Conservation (phyloP, 2,113 vertebrate species). For the Anoura caudifer region DNA sequence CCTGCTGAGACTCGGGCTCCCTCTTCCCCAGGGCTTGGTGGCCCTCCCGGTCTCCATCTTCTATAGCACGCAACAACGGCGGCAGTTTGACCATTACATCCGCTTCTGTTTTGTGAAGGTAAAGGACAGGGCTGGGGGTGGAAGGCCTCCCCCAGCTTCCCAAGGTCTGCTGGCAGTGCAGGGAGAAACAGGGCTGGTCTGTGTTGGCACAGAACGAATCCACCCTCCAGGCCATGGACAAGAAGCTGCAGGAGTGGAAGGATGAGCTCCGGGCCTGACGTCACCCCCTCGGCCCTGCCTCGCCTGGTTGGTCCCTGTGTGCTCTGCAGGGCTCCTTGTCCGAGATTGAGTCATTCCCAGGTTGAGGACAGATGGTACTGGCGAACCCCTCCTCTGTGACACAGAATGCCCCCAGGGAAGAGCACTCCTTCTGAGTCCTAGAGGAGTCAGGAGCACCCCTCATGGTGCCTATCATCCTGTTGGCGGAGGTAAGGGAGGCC, state of each 20-base stretch:
- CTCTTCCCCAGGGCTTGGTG: conserved; percentile 84
- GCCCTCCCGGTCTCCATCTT: conserved; percentile 92
- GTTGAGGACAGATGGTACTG: accelerated
- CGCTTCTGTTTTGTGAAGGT: conserved; percentile 98
- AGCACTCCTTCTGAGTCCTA: not conserved
- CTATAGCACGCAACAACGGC: conserved; percentile 85
- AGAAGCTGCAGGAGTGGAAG: conserved; percentile 89
- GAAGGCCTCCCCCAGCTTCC: not conserved
- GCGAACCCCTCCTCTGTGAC: not conserved
- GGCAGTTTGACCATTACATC: conserved; percentile 88
- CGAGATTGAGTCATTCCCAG: not conserved
- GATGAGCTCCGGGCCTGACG: conserved; percentile 52
- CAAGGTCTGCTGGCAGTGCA: accelerated
- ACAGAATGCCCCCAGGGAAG: not conserved
- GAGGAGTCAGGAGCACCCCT: not conserved
- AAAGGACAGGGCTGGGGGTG: not conserved
- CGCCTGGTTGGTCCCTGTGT: not conserved
- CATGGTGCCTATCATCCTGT: not conserved
- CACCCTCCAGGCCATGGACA: conserved; percentile 89
- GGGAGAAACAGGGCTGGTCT: not conserved
- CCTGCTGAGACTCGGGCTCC: accelerated
- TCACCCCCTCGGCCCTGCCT: not conserved
- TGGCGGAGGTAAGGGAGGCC: not conserved
- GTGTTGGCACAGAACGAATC: conserved; percentile 85
- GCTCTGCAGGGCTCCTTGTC: accelerated